A percentile compares a stretch with the other conserved stretches of the same genome.
These are phyloP conservation scores for Eupelmus urozonus DNA, from an alignment of 2,888 invertebrate species.

Conservation along the genomic window DNA sequence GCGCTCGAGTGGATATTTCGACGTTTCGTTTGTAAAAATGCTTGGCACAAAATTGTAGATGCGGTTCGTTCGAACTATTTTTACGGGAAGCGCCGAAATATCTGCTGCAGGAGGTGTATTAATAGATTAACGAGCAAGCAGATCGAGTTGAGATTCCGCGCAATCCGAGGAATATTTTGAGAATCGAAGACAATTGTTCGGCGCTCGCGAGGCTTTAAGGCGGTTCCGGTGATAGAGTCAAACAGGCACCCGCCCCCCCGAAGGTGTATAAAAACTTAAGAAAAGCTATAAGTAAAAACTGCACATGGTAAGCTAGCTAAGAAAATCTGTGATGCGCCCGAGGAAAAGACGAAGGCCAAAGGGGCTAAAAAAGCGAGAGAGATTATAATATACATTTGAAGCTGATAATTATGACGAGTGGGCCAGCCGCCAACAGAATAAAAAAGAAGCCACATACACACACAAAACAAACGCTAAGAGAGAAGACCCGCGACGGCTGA, in stretches of 20 bases:
- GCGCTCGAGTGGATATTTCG: no score
- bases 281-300: constrained; percentile 31
- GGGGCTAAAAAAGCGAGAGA: constrained; percentile 37
- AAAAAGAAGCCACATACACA: constrained; percentile 37
- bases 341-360: constrained; percentile 56
- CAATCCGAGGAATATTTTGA: no score
- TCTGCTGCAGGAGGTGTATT: no score
- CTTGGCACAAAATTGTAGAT: no score
- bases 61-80: no score
- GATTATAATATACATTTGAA: constrained; percentile 43
- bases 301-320: constrained; percentile 60
- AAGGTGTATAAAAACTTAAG: not conserved
- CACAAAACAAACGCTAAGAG: constrained; percentile 56
- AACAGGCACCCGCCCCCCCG: not conserved
- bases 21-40: no score
- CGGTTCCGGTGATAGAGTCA: no score
- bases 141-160: no score
- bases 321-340: constrained; percentile 70
- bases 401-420: constrained; percentile 46
- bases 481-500: constrained; percentile 65
- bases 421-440: constrained; percentile 33
- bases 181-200: no score
- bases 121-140: no score
- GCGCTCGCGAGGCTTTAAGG: no score
- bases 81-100: no score